These are phyloP conservation scores for Urophycis tenuis DNA, from an alignment of 2,797 vertebrate species.

Conservation along the genomic window DNA sequence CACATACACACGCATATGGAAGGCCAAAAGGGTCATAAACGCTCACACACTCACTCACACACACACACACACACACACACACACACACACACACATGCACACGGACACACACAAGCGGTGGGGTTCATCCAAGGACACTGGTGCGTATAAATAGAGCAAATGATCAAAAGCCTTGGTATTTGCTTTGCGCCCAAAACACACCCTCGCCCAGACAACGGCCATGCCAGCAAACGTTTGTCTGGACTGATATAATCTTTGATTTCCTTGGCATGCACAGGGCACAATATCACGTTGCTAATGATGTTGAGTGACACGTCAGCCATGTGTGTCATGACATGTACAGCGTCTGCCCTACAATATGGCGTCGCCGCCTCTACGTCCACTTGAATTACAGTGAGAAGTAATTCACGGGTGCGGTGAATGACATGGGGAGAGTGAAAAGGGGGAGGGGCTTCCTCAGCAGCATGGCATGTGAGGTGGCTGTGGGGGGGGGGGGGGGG, in stretches of 20 bases:
- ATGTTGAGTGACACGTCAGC: background rate
- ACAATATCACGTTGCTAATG: background rate
- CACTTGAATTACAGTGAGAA: background rate
- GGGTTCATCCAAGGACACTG: slow-evolving; percentile 42
- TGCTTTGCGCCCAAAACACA: slow-evolving; percentile 38
- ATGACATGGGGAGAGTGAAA: slow-evolving; percentile 21
- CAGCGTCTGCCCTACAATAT: background rate
- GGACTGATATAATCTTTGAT: background rate
- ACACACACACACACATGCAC: background rate
- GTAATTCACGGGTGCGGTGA: background rate
- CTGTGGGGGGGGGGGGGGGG: slow-evolving; percentile 34
- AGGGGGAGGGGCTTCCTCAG: slow-evolving; percentile 28
- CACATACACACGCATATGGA: slow-evolving; percentile 6
- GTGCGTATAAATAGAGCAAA: slow-evolving; percentile 12
- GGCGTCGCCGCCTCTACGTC: no score
- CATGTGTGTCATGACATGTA: background rate
- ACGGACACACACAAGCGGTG: slow-evolving; percentile 4
- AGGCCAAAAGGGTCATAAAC: no score
- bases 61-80: no score
- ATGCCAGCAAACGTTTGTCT: slow-evolving; percentile 8
- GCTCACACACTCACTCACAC: no score
- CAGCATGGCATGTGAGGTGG: slow-evolving; percentile 51
- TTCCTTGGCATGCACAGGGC: background rate
- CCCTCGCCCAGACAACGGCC: slow-evolving; percentile 8
- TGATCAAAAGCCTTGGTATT: slow-evolving; percentile 20